Base-by-base conservation (phyloP, 2,113 vertebrate genomes). In the Phainopepla nitens region DNA sequence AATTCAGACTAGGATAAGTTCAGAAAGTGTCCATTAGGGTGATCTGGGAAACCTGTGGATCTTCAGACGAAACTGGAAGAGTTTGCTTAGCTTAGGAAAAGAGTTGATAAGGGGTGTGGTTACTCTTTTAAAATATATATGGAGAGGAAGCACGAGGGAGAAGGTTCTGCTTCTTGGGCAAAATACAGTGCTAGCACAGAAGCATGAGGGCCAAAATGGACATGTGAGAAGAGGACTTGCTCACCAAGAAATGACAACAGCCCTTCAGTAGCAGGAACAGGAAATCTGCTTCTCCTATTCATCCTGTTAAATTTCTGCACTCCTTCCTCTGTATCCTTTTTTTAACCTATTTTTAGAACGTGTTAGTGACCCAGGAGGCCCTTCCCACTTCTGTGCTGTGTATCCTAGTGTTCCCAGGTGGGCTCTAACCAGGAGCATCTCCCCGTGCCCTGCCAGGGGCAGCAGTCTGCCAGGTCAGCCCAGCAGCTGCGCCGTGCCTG, bases 291-390 rank as follows among this genome's bases (percentile, higher is more conserved):
- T 60, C 50, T 80, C 11, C 5, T 51, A 2, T 66, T 77, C 84
- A 61, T 58, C 35, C 47, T 80, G 41, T 73, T 87, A n/a, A 69
- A 87, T 87, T 70, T 87, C 42, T 86, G 8, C 49, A 90, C 50
- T n/a, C 1, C 0, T 57, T 94, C 17, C 39, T 89, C 45, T 27
- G 1, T 49, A 25, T 88, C 0, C 8, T 39, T 49, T 53, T 60
- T 85, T 35, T 0, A 62, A 82, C 23, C 58, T 88, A 31, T 66
- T 70, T 92, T 71, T 58, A 51, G 68, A 73, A 58, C 50, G 28
- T 82, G 23, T 80, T 49, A 60, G 72, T 68, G 64, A 75, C 60
- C 73, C 95, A 82, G n/a, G 83, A 91, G 94, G 28, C 57, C n/a
- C 15, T 89, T 94, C 35, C 49, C 3, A 3, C 41, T 88, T 50